Percentiles rank a stretch among this genome's conserved stretches.
phyloP scores from a whole-genome alignment of 2,113 vertebrate genomes.

The Porphyrio hochstetteri region DNA sequence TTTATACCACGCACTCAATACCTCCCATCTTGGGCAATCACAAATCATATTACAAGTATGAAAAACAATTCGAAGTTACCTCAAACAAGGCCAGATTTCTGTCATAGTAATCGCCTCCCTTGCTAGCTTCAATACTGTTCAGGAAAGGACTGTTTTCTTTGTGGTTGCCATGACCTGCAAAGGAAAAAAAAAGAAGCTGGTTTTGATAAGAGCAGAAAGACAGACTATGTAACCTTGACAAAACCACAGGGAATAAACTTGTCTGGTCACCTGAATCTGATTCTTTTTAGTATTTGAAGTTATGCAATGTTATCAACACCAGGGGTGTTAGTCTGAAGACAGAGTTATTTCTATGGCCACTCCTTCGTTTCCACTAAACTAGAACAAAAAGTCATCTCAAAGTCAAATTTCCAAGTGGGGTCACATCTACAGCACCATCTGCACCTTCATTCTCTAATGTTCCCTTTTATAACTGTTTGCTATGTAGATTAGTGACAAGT shows the following conservation, averaged over 20 bases:
- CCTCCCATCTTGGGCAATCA: neutral
- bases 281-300: neutral
- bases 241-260: neutral
- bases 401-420: neutral
- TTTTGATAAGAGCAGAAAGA: neutral
- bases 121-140: slow-evolving; percentile 79
- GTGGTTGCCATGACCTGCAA: slow-evolving; percentile 88
- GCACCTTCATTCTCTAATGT: neutral
- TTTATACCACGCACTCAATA: neutral
- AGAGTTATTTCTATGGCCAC: neutral
- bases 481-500: fast-evolving
- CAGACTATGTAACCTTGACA: neutral
- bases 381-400: neutral
- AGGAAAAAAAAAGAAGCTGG: neutral
- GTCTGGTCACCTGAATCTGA: neutral
- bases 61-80: slow-evolving; percentile 71
- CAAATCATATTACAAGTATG: neutral
- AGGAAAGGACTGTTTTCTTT: slow-evolving; percentile 96
- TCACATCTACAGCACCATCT: neutral
- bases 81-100: slow-evolving; percentile 96
- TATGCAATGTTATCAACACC: neutral
- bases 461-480: neutral
- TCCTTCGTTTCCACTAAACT: neutral
- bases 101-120: slow-evolving; percentile 93
- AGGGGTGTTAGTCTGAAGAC: neutral